phyloP scores from a whole-genome alignment of 2,888 invertebrate genomes.

The Muscina levida region DNA sequence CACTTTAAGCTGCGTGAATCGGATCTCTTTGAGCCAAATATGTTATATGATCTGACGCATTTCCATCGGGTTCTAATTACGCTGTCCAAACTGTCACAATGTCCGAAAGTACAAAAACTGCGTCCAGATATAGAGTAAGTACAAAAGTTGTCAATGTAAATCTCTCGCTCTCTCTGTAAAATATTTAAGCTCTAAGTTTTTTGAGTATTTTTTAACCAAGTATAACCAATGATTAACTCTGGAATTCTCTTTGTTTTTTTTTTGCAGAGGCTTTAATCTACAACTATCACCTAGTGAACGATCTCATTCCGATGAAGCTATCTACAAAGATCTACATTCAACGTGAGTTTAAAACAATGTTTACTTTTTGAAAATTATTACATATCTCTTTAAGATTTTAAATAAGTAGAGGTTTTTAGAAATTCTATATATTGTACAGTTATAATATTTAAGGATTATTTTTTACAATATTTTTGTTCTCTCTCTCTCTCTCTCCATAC shows the following conservation, averaged over 20 bases:
- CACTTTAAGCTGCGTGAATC: constrained; percentile 90
- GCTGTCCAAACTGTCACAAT: constrained; percentile 92
- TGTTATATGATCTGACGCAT: constrained; percentile 96
- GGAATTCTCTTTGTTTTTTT: constrained; percentile 30
- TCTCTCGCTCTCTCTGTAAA: too few relatives aligned
- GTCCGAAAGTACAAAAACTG: constrained; percentile 83
- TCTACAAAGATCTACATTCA: constrained; percentile 90
- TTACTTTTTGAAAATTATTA: constrained; percentile 24
- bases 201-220: too few relatives aligned
- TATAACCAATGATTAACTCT: too few relatives aligned
- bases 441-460: neutral
- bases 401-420: neutral
- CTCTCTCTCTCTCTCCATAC: constrained; percentile 44
- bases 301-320: constrained; percentile 90
- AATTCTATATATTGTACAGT: constrained; percentile 28
- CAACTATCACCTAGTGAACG: constrained; percentile 82
- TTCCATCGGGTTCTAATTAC: constrained; percentile 96
- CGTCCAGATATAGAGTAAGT: constrained; percentile 87
- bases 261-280: constrained; percentile 88
- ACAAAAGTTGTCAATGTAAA: constrained; percentile 2
- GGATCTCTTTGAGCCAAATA: constrained; percentile 96
- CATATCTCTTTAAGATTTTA: too few relatives aligned
- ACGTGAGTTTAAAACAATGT: constrained; percentile 82
- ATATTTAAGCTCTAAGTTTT: too few relatives aligned
- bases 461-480: constrained; percentile 5